Percentiles rank a stretch among this genome's conserved stretches.
Evolutionary conservation across 1,140 invertebrate genomes (phyloP).

Genomic region (Hermetia illucens): DNA sequence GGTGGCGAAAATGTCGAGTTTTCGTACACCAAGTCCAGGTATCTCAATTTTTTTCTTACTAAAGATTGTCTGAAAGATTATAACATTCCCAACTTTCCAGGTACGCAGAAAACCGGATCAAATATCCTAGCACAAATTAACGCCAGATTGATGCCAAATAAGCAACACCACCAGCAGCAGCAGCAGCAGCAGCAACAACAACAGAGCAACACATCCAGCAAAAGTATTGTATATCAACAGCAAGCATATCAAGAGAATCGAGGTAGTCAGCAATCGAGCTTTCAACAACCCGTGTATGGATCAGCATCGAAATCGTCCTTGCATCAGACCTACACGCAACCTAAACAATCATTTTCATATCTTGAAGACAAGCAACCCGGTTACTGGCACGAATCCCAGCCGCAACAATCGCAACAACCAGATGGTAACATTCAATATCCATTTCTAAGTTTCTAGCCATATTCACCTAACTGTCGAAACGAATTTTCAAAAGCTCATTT

Average conservation of each 20-base stretch:
- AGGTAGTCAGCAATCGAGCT: no score
- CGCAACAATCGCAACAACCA: no score
- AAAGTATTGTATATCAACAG: neutral
- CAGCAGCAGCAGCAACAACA: slow-evolving; percentile 9
- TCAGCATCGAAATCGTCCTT: no score
- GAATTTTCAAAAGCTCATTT: neutral
- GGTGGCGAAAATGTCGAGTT: slow-evolving; percentile 28
- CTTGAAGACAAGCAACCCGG: no score
- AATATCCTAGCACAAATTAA: slow-evolving; percentile 29
- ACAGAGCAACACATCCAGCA: slow-evolving; percentile 14
- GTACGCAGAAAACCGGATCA: slow-evolving; percentile 19
- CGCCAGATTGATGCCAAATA: slow-evolving; percentile 19
- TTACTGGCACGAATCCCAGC: no score
- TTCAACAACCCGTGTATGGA: no score
- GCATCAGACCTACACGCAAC: no score
- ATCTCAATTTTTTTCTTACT: no score
- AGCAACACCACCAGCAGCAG: slow-evolving; percentile 7
- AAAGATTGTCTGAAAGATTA: neutral
- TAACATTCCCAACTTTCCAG: neutral
- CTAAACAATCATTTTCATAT: no score
- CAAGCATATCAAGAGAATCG: slow-evolving; percentile 25
- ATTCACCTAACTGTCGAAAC: no score
- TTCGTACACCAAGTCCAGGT: slow-evolving; percentile 23
- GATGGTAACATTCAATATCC: no score
- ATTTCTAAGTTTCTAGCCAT: no score